Evolutionary conservation across 2,888 invertebrate genomes (phyloP).

Genomic region (Pammene aurita): DNA sequence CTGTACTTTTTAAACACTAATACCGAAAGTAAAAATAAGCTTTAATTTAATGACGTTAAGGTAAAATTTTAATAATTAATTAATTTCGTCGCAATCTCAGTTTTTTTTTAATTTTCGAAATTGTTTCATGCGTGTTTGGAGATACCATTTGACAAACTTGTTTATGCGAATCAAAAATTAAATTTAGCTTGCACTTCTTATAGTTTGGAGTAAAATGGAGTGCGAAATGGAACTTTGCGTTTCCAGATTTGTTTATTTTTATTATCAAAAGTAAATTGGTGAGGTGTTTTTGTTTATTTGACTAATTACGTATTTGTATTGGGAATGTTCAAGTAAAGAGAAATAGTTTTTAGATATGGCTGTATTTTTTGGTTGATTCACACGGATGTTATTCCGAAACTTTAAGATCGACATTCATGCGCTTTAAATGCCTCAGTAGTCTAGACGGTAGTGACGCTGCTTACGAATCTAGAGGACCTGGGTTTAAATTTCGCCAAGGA

Average conservation of each 20-base stretch:
- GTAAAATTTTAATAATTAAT: too few species aligned
- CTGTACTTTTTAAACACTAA: slow-evolving; percentile 51
- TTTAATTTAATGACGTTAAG: slow-evolving; percentile 27
- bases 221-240: slow-evolving; percentile 14
- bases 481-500: too few species aligned
- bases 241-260: slow-evolving; percentile 11
- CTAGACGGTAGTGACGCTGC: too few species aligned
- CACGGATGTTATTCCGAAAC: too few species aligned
- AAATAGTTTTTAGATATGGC: slow-evolving; percentile 27
- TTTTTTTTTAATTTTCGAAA: slow-evolving; percentile 76
- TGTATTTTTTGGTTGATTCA: too few species aligned
- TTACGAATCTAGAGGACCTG: too few species aligned
- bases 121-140: slow-evolving; percentile 72
- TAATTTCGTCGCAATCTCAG: slow-evolving; percentile 54
- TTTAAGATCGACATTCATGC: too few species aligned
- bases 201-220: slow-evolving; percentile 37
- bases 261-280: slow-evolving; percentile 26
- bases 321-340: slow-evolving; percentile 24
- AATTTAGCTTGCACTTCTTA: slow-evolving; percentile 25
- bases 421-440: too few species aligned
- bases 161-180: slow-evolving; percentile 26
- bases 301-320: slow-evolving; percentile 37
- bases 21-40: neutral
- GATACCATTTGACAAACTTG: slow-evolving; percentile 53
- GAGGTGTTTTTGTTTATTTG: slow-evolving; percentile 37